These are phyloP conservation scores for Grapholita molesta DNA, from an alignment of 1,140 invertebrate genomes.

Conservation along the genomic window DNA sequence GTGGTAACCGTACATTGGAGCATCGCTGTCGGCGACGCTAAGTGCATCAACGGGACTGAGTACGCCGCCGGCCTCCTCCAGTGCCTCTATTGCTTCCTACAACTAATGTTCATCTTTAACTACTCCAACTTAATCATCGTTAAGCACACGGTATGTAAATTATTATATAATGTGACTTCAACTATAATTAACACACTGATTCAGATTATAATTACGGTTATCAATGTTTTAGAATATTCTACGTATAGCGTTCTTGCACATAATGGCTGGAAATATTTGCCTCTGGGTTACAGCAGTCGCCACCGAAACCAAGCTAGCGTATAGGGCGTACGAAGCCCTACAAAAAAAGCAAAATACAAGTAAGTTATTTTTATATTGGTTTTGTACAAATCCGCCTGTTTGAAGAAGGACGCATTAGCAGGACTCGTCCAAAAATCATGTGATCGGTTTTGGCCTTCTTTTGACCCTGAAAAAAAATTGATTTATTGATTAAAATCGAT, in stretches of 20 bases:
- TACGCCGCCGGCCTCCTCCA: conserved; percentile 77
- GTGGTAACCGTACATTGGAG: conserved; percentile 78
- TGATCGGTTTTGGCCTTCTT: no score
- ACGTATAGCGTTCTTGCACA: neutral
- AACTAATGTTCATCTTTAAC: conserved; percentile 84
- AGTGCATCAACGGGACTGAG: conserved; percentile 25
- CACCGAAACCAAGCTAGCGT: neutral
- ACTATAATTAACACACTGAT: neutral
- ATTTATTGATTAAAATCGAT: no score
- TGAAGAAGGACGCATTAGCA: no score
- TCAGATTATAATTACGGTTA: neutral
- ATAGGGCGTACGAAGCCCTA: neutral
- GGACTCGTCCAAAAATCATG: no score
- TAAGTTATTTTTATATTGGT: neutral
- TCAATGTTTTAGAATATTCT: neutral
- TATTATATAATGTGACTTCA: no score
- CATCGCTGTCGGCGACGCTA: conserved; percentile 59
- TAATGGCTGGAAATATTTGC: conserved; percentile 2
- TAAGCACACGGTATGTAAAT: neutral
- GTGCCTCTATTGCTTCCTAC: conserved; percentile 81
- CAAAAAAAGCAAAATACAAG: neutral
- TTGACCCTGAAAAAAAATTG: no score
- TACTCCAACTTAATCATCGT: conserved; percentile 81
- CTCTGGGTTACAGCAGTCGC: neutral
- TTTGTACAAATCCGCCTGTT: no score